Evolutionary conservation across 2,888 invertebrate species (phyloP).

Genomic region (Hedychridium roseum): DNA sequence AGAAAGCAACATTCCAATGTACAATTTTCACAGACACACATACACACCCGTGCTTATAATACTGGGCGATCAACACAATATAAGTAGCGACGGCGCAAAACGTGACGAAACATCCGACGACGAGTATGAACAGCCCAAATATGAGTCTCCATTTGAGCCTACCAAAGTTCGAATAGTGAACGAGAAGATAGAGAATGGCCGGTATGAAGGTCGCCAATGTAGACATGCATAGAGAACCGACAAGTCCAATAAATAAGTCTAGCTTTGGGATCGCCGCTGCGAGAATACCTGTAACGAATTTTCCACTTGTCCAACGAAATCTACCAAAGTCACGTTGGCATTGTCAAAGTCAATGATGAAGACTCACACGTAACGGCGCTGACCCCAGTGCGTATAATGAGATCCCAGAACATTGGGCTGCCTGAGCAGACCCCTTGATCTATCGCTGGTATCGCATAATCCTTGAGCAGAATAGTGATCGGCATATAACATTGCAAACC

Average conservation of each 20-base stretch:
- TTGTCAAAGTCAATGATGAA: background rate
- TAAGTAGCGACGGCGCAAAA: constrained; percentile 31
- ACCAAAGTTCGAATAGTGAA: constrained; percentile 36
- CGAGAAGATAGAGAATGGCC: constrained; percentile 35
- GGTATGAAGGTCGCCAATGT: constrained; percentile 44
- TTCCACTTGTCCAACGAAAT: background rate
- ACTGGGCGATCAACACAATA: constrained; percentile 26
- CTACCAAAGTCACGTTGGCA: background rate
- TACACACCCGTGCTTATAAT: constrained; percentile 5
- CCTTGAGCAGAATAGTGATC: constrained; percentile 34
- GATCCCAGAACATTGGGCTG: constrained; percentile 33
- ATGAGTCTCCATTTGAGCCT: constrained; percentile 41
- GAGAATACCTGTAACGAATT: constrained; percentile 30
- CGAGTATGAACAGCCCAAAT: constrained; percentile 27
- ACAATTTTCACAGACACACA: too few species aligned
- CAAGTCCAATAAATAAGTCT: constrained; percentile 40
- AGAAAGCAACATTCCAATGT: too few species aligned
- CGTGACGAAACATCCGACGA: constrained; percentile 31
- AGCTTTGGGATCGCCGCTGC: constrained; percentile 41
- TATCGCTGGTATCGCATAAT: constrained; percentile 33
- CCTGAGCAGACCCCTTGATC: constrained; percentile 26
- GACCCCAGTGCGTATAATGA: constrained; percentile 37
- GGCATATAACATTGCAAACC: constrained; percentile 47
- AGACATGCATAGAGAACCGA: constrained; percentile 39
- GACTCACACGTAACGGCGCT: constrained; percentile 39